phyloP scores from a whole-genome alignment of 2,888 invertebrate species.

The Corbicula japonica region DNA sequence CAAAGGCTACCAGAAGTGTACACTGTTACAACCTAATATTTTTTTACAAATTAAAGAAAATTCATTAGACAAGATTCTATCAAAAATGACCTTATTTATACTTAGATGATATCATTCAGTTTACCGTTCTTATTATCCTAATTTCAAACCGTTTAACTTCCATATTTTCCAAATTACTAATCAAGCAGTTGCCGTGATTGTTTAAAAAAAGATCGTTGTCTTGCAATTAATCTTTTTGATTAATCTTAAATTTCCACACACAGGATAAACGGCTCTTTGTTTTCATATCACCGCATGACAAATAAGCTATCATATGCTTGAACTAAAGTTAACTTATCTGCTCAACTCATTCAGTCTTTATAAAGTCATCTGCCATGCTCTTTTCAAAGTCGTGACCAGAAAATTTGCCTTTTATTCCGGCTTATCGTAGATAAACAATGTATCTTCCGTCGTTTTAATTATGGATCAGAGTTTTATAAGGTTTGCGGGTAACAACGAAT shows the following conservation, averaged over 20 bases:
- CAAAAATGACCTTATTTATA: neutral
- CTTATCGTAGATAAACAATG: constrained; percentile 54
- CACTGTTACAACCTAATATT: too few relatives aligned
- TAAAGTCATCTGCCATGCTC: constrained; percentile 35
- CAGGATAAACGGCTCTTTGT: constrained; percentile 33
- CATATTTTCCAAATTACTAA: constrained; percentile 24
- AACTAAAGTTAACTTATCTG: constrained; percentile 27
- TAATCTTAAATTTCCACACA: constrained; percentile 26
- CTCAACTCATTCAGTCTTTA: constrained; percentile 2
- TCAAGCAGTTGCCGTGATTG: constrained; percentile 18
- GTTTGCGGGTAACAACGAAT: constrained; percentile 10
- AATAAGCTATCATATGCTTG: constrained; percentile 33
- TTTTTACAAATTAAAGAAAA: too few relatives aligned
- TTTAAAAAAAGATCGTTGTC: constrained; percentile 23
- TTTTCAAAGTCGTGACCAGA: constrained; percentile 47
- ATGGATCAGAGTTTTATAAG: constrained; percentile 11
- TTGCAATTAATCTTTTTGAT: constrained; percentile 18
- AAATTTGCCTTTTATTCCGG: constrained; percentile 48
- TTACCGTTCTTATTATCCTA: neutral
- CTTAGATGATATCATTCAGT: neutral
- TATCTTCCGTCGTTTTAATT: constrained; percentile 32
- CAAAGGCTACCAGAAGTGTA: too few relatives aligned
- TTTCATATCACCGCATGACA: constrained; percentile 28
- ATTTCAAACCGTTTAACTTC: neutral
- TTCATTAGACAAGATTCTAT: too few relatives aligned